Base-by-base conservation (phyloP, 2,113 vertebrate species). In the Amazona vittata region DNA sequence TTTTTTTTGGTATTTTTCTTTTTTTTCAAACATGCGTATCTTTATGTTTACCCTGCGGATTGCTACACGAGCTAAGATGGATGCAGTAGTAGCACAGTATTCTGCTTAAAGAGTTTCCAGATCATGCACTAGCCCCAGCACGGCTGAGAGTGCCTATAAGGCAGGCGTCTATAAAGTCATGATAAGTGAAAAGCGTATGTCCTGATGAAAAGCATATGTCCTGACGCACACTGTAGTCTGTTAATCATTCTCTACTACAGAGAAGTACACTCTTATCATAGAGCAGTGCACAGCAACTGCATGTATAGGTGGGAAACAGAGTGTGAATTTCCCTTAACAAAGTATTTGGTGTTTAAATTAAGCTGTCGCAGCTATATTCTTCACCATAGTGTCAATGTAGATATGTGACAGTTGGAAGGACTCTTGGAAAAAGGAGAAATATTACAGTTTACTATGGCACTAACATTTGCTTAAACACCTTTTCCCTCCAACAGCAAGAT, bases 251-350 rank as follows among this genome's bases (percentile, higher is more conserved):
- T 94, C 95, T 97, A 47, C 95, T 94, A 96, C 97, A 96, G 95
- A 97, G 97, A 94, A 81, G 91, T 91, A 97, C 94, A 74, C 88
- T 93, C 95, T 88, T 88, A 26, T 78, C 82, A 67, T 16, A 71
- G 78, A 97, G 98, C 95, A 97, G 96, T 92, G 96, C 92, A 74
- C 80, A 97, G 96, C 86, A 96, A 92, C 95, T 97, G 95, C 78
- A 60, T 33, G 84, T 88, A 49, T 10, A 57, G 62, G 73, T 88
- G 89, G 83, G 53, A 69, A 89, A 74, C 19, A 74, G 95, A 49
- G 83, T 60, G 93, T 49, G 85, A 65, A 69, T 79, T 89, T 90
- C 87, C 93, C 91, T 93, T 74, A 49, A 53, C 17, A 33, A 67
- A 81, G 57, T 53, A 43, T 25, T 95, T 93, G 35, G n/a, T 55